Conservation (phyloP, 2,888 invertebrate species). For the Standfussiana lucernea region DNA sequence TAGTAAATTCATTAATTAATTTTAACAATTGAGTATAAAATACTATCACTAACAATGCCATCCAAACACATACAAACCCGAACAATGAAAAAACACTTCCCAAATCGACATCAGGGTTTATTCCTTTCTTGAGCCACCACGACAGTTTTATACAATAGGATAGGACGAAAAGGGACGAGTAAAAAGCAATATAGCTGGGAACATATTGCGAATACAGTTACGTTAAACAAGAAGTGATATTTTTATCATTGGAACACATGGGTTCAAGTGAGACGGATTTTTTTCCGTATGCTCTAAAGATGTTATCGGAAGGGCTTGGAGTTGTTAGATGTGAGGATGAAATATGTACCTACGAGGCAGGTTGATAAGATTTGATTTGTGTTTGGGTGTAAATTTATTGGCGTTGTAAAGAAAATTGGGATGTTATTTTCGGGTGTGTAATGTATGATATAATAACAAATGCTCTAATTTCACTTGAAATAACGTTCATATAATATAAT, state of each 20-base stretch:
- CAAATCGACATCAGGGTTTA: conserved; percentile 25
- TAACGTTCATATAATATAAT: too few relatives aligned
- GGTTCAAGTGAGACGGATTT: conserved; percentile 59
- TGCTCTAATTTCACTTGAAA: too few relatives aligned
- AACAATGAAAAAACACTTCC: conserved; percentile 27
- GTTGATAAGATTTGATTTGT: conserved; percentile 25
- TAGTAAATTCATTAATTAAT: too few relatives aligned
- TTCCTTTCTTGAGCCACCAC: conserved; percentile 26
- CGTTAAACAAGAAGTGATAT: conserved; percentile 68
- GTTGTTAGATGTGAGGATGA: conserved; percentile 13
- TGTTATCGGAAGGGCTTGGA: conserved; percentile 20
- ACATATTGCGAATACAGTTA: conserved; percentile 74
- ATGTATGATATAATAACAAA: too few relatives aligned
- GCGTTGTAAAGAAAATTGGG: neutral
- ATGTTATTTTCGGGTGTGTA: neutral
- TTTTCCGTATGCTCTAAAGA: conserved; percentile 38
- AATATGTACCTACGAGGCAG: conserved; percentile 12
- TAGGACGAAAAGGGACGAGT: conserved; percentile 63
- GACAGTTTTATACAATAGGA: conserved; percentile 65
- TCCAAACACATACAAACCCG: neutral
- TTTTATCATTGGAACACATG: conserved; percentile 67
- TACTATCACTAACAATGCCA: neutral
- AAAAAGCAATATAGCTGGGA: conserved; percentile 74
- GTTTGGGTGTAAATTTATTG: neutral
- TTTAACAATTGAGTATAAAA: too few relatives aligned